Conservation (phyloP, 1,140 invertebrate species). For the Asbolus verrucosus region DNA sequence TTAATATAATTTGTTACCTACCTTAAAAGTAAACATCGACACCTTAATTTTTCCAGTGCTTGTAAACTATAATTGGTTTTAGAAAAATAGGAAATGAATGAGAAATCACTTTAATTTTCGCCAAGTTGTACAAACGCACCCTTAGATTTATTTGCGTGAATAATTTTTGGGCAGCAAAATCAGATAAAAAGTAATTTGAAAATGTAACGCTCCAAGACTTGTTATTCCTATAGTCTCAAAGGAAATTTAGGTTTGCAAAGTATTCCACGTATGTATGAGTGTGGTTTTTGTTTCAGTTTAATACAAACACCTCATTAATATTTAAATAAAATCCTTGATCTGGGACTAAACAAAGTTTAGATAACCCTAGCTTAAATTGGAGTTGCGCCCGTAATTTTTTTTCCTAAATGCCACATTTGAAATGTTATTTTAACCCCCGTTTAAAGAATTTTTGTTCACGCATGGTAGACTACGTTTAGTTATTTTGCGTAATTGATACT, state of each 20-base stretch:
- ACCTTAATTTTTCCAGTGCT: too few species aligned
- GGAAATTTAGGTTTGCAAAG: constrained; percentile 12
- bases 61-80: too few species aligned
- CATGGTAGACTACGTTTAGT: background rate
- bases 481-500: background rate
- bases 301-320: constrained; percentile 16
- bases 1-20: too few species aligned
- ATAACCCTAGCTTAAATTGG: constrained; percentile 25
- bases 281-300: constrained; percentile 2
- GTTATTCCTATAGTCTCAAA: constrained; percentile 6
- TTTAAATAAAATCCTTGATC: constrained; percentile 36
- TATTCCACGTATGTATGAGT: background rate
- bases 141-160: background rate
- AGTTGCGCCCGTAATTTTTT: constrained; percentile 1
- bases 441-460: constrained; percentile 8
- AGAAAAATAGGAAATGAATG: too few species aligned
- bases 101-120: too few species aligned
- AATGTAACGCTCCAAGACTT: constrained; percentile 2
- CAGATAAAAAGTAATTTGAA: constrained; percentile 5
- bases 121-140: too few species aligned
- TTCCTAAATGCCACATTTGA: background rate
- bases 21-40: too few species aligned
- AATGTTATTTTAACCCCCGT: background rate
- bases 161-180: background rate
- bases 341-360: constrained; percentile 33